phyloP scores from a whole-genome alignment of 1,140 invertebrate genomes.

The Diachasma alloeum region DNA sequence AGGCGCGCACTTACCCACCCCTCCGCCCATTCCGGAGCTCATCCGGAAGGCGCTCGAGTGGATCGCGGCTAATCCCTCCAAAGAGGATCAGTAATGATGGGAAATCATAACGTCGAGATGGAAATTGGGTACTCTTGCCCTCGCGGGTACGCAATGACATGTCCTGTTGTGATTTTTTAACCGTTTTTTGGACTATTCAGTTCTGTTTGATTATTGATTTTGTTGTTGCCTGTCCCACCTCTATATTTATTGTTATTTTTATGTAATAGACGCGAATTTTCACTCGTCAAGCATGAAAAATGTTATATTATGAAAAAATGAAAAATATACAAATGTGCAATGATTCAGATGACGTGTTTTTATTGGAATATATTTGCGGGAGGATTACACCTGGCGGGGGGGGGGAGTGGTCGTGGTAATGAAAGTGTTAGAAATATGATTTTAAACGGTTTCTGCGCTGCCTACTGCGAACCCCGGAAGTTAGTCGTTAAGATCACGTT shows the following conservation, averaged over 20 bases:
- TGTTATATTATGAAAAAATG: neutral
- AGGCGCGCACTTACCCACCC: conserved; percentile 67
- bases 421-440: too few relatives aligned
- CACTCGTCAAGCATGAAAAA: neutral
- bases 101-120: neutral
- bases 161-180: neutral
- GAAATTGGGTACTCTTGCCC: too few relatives aligned
- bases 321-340: neutral
- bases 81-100: conserved; percentile 34
- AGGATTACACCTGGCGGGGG: too few relatives aligned
- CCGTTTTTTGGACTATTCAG: neutral
- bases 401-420: too few relatives aligned
- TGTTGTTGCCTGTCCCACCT: neutral
- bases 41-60: conserved; percentile 55
- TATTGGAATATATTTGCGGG: too few relatives aligned
- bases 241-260: neutral
- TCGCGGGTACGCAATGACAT: too few relatives aligned
- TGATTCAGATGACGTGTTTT: neutral
- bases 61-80: conserved; percentile 48
- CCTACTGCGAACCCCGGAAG: too few relatives aligned
- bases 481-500: too few relatives aligned
- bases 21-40: conserved; percentile 54
- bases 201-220: neutral
- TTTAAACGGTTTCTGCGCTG: too few relatives aligned
- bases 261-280: neutral